phyloP scores from a whole-genome alignment of 92 coral and sea anemone species.

The Nematostella vectensis region DNA sequence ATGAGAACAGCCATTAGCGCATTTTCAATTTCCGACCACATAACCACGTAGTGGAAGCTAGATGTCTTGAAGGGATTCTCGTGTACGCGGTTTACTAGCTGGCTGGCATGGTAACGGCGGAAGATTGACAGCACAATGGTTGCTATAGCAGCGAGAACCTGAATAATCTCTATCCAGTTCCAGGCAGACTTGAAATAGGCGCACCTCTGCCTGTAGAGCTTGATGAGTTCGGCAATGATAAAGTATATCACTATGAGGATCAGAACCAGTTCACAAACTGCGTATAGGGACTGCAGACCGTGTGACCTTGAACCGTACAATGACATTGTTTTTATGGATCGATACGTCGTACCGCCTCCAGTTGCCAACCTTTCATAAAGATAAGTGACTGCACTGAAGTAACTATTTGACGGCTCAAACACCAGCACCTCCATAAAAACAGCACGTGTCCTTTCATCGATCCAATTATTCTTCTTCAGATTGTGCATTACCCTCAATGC shows the following conservation, averaged over 20 bases:
- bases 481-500: conserved; percentile 62
- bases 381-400: conserved; percentile 83
- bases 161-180: conserved; percentile 79
- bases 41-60: conserved; percentile 84
- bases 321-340: conserved; percentile 64
- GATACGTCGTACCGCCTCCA: conserved; percentile 63
- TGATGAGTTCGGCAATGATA: conserved; percentile 57
- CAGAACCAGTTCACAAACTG: conserved; percentile 70
- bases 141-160: conserved; percentile 56
- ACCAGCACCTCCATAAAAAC: conserved; percentile 75
- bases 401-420: conserved; percentile 75
- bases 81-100: conserved; percentile 63
- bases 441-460: conserved; percentile 84
- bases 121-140: conserved; percentile 78
- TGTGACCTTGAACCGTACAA: conserved; percentile 69
- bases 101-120: conserved; percentile 74
- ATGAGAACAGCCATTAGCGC: conserved; percentile 81
- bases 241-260: conserved; percentile 62
- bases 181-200: conserved; percentile 64
- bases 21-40: conserved; percentile 70
- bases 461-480: conserved; percentile 68
- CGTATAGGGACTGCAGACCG: conserved; percentile 59
- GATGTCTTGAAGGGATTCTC: conserved; percentile 69
- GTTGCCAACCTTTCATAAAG: conserved; percentile 62
- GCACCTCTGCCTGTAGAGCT: conserved; percentile 60